These are phyloP conservation scores for Neoaliturus tenellus DNA, from an alignment of 2,888 invertebrate species.

Conservation along the genomic window DNA sequence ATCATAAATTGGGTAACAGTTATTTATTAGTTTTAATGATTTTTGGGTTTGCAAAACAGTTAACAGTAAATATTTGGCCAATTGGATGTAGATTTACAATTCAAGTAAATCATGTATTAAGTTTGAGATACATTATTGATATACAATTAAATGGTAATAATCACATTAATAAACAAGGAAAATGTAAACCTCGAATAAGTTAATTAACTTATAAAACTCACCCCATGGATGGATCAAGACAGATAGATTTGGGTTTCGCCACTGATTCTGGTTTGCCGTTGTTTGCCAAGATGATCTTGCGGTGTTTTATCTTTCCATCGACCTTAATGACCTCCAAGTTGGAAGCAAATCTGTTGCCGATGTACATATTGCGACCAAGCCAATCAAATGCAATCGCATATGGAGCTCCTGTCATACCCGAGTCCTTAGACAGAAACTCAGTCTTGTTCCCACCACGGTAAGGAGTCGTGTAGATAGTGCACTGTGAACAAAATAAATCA, in stretches of 20 bases:
- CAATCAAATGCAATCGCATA: constrained; percentile 97
- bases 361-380: constrained; percentile 95
- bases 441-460: constrained; percentile 91
- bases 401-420: constrained; percentile 94
- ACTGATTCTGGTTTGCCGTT: constrained; percentile 91
- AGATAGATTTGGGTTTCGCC: constrained; percentile 90
- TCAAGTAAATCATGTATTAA: no score
- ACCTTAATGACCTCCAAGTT: constrained; percentile 93
- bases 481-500: constrained; percentile 72
- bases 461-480: constrained; percentile 90
- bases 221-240: constrained; percentile 95
- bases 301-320: constrained; percentile 89
- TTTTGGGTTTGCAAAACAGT: no score
- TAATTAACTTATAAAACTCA: no score
- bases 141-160: no score
- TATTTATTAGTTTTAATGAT: no score
- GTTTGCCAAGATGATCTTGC: constrained; percentile 92
- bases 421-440: constrained; percentile 86
- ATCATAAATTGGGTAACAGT: no score
- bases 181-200: no score
- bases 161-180: no score
- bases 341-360: constrained; percentile 92
- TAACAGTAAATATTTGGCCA: no score
- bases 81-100: no score
- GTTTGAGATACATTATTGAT: no score